These are phyloP conservation scores for Pegoplata infirma DNA, from an alignment of 2,888 invertebrate genomes.

Conservation along the genomic window DNA sequence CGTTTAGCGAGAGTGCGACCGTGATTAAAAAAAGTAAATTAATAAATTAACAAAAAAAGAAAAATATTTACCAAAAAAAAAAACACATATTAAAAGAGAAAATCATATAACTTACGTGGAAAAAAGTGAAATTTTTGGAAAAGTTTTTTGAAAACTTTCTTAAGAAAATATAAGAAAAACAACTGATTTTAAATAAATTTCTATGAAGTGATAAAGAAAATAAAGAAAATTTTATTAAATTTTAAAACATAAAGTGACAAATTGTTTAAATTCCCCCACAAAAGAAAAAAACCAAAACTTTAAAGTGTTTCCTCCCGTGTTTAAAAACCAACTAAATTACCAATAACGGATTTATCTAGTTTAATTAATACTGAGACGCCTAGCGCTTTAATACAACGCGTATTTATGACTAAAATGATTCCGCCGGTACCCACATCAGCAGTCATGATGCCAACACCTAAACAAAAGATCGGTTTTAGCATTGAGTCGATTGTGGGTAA, in stretches of 20 bases:
- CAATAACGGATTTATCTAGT: conserved; percentile 39
- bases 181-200: conserved; percentile 16
- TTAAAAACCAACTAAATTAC: background rate
- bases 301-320: too few relatives aligned
- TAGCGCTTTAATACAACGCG: conserved; percentile 65
- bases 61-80: conserved; percentile 29
- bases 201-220: background rate
- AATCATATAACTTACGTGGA: background rate
- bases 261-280: conserved; percentile 3
- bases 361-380: conserved; percentile 26
- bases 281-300: conserved; percentile 66
- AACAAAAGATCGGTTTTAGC: conserved; percentile 96
- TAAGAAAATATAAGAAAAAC: conserved; percentile 9
- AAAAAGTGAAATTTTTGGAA: background rate
- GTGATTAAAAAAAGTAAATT: conserved; percentile 29
- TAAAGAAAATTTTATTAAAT: background rate
- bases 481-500: conserved; percentile 96
- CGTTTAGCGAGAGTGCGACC: conserved; percentile 27
- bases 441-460: conserved; percentile 91
- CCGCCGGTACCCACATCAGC: conserved; percentile 96
- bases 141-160: conserved; percentile 3
- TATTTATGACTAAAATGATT: conserved; percentile 86
- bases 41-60: conserved; percentile 50
- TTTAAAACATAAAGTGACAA: background rate
- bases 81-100: background rate